phyloP scores from a whole-genome alignment of 2,113 vertebrate species.

The Clarias gariepinus region DNA sequence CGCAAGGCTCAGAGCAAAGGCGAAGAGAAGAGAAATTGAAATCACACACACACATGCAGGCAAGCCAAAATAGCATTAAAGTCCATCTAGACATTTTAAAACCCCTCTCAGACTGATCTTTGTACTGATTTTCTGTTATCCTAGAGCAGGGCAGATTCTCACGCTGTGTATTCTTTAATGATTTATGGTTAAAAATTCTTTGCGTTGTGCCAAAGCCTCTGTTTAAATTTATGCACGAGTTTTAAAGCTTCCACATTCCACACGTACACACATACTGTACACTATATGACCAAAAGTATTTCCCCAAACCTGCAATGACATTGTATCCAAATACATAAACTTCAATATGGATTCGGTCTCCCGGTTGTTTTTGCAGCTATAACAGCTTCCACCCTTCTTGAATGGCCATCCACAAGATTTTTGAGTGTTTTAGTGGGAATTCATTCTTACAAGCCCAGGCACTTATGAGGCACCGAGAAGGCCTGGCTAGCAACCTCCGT shows the following conservation, averaged over 20 bases:
- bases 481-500: too few relatives aligned
- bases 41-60: not conserved
- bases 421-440: too few relatives aligned
- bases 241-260: constrained; percentile 26
- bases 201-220: not conserved
- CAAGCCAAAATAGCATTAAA: not conserved
- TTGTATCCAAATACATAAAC: too few relatives aligned
- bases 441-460: too few relatives aligned
- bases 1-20: not conserved
- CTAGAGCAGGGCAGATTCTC: not conserved
- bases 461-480: too few relatives aligned
- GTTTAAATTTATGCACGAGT: not conserved
- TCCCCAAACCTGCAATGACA: too few relatives aligned
- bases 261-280: too few relatives aligned
- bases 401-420: too few relatives aligned
- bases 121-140: not conserved
- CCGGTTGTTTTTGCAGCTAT: too few relatives aligned
- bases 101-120: not conserved
- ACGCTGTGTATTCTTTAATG: not conserved
- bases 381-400: too few relatives aligned
- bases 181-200: not conserved
- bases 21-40: not conserved
- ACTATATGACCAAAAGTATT: not conserved
- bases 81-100: not conserved
- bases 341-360: too few relatives aligned